Evolutionary conservation across 2,888 invertebrate genomes (phyloP).

Genomic region (Caenorhabditis sp.): DNA sequence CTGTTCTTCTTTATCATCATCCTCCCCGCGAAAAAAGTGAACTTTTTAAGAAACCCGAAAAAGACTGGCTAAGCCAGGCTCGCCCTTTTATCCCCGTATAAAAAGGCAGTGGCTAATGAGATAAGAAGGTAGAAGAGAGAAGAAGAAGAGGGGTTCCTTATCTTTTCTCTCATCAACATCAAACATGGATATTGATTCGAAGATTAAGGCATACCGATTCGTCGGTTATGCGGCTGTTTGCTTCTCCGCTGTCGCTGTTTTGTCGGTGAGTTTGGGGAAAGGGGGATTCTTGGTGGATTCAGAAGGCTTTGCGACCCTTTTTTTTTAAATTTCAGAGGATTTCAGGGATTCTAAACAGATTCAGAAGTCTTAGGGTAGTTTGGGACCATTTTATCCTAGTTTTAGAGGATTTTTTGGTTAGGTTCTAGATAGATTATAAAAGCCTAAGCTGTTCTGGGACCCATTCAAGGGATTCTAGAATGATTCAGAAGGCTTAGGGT

Average conservation of each 20-base stretch:
- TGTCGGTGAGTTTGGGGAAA: constrained; percentile 38
- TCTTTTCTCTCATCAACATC: too few relatives aligned
- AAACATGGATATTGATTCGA: constrained; percentile 60
- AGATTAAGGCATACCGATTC: constrained; percentile 61
- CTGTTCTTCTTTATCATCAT: not conserved
- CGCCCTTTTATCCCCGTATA: not conserved
- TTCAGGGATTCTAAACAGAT: too few relatives aligned
- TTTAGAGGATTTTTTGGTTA: too few relatives aligned
- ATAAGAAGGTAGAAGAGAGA: not conserved
- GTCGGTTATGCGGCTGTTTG: constrained; percentile 63
- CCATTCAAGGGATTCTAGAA: too few relatives aligned
- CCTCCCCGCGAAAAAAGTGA: not conserved
- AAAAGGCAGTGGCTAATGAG: not conserved
- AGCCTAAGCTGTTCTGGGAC: too few relatives aligned
- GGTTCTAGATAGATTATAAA: too few relatives aligned
- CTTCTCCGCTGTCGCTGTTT: constrained; percentile 61
- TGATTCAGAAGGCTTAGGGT: too few relatives aligned
- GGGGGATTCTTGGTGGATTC: too few relatives aligned
- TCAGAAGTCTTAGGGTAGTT: too few relatives aligned
- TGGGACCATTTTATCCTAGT: too few relatives aligned
- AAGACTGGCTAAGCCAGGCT: constrained; percentile 9
- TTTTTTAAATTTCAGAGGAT: too few relatives aligned
- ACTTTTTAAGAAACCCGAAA: constrained; percentile 1
- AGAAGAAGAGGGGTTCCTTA: not conserved
- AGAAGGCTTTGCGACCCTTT: too few relatives aligned